Evolutionary conservation across 2,113 vertebrate genomes (phyloP).

Genomic region (Cacatua alba): DNA sequence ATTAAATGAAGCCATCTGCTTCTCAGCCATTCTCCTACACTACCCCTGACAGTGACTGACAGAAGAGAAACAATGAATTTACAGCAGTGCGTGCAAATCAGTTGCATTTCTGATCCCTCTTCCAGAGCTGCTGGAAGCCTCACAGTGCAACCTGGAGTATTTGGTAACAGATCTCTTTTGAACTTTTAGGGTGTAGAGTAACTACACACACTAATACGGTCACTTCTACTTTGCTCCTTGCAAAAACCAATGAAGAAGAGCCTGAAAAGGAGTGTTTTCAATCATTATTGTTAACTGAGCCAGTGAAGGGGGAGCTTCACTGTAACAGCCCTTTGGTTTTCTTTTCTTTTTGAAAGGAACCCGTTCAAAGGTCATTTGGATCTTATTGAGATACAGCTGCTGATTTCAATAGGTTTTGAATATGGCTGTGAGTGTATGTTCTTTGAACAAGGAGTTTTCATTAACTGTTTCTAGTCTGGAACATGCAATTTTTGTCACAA

Average conservation of each 20-base stretch:
- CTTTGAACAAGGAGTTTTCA: not conserved
- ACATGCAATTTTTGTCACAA: not conserved
- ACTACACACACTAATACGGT: accelerated
- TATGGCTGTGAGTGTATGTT: not conserved
- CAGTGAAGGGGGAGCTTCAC: not conserved
- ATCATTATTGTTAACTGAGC: not conserved
- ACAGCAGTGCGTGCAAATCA: conserved; percentile 45
- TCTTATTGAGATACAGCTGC: not conserved
- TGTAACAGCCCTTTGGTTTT: not conserved
- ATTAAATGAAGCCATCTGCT: conserved; percentile 66
- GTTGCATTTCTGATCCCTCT: conserved; percentile 3
- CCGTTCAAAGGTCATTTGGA: not conserved
- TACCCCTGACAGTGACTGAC: conserved; percentile 52
- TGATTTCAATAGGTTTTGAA: not conserved
- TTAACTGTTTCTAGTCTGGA: not conserved
- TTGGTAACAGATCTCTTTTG: not conserved
- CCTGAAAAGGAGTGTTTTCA: not conserved
- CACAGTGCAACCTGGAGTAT: not conserved
- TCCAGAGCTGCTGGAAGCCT: conserved; percentile 9
- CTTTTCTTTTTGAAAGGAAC: not conserved
- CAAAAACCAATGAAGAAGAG: not conserved
- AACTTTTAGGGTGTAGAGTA: not conserved
- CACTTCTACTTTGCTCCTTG: not conserved
- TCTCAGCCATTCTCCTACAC: conserved; percentile 60
- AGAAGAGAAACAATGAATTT: conserved; percentile 63